Percentiles rank a stretch among this genome's conserved stretches.
Evolutionary conservation across 2,113 vertebrate genomes (phyloP).

Genomic region (Prolemur simus): DNA sequence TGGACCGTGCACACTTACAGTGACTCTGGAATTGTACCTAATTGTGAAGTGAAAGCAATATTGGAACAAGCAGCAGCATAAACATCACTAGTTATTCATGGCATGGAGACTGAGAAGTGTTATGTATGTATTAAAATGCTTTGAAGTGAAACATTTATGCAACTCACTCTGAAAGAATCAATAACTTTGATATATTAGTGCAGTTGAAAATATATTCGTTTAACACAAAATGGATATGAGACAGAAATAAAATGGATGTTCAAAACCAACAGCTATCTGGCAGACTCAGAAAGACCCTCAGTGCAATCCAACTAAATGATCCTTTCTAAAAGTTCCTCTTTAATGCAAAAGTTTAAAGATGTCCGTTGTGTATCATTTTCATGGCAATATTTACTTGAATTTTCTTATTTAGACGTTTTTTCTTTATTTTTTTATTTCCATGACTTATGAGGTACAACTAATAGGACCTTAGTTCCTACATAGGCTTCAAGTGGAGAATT

Average conservation of each 20-base stretch:
- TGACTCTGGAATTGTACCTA: background rate
- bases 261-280: background rate
- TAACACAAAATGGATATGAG: slow-evolving; percentile 43
- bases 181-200: slow-evolving; percentile 43
- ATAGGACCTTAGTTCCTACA: background rate
- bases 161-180: slow-evolving; percentile 52
- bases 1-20: background rate
- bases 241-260: slow-evolving; percentile 43
- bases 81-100: slow-evolving; percentile 41
- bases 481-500: background rate
- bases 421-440: background rate
- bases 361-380: background rate
- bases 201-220: slow-evolving; percentile 42
- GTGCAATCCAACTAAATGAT: slow-evolving; percentile 20
- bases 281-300: background rate
- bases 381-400: background rate
- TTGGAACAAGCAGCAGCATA: background rate
- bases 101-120: slow-evolving; percentile 10
- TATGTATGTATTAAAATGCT: slow-evolving; percentile 41
- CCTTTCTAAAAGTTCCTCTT: background rate
- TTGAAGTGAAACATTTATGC: slow-evolving; percentile 51
- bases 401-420: background rate
- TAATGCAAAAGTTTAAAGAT: background rate
- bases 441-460: background rate
- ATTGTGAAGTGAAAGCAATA: background rate